Evolutionary conservation across 2,797 vertebrate species (phyloP).

Genomic region (Glyptemys insculpta): DNA sequence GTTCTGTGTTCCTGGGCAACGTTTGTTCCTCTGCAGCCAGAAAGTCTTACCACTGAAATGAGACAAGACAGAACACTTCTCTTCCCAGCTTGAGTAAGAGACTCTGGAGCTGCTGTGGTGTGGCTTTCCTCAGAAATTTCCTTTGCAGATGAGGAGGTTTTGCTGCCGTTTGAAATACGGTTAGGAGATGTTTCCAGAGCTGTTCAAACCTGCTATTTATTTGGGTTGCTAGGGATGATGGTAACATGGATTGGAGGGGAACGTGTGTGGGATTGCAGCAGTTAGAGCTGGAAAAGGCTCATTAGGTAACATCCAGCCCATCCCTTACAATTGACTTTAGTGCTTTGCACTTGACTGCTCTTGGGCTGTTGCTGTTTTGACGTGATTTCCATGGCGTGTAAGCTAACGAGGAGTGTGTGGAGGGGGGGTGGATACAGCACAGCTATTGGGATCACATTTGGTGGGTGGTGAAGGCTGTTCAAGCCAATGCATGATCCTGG

Average conservation of each 20-base stretch:
- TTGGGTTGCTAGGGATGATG: slow-evolving; percentile 34
- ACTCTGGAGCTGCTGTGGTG: background rate
- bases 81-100: background rate
- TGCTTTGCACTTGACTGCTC: background rate
- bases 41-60: slow-evolving; percentile 2
- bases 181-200: slow-evolving; percentile 20
- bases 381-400: background rate
- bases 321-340: background rate
- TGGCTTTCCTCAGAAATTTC: slow-evolving; percentile 31
- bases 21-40: slow-evolving; percentile 56
- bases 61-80: slow-evolving; percentile 8
- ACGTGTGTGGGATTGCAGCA: background rate
- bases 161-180: background rate
- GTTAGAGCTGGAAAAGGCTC: slow-evolving; percentile 39
- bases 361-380: background rate
- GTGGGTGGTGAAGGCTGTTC: background rate
- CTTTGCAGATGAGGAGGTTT: background rate
- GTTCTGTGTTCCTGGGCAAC: slow-evolving; percentile 50
- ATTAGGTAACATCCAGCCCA: slow-evolving; percentile 2
- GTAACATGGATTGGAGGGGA: slow-evolving; percentile 21
- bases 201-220: slow-evolving; percentile 60
- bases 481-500: background rate
- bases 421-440: background rate
- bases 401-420: background rate
- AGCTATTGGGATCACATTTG: background rate